These are phyloP conservation scores for Eugnorisma glareosa DNA, from an alignment of 2,888 invertebrate species.

Conservation along the genomic window DNA sequence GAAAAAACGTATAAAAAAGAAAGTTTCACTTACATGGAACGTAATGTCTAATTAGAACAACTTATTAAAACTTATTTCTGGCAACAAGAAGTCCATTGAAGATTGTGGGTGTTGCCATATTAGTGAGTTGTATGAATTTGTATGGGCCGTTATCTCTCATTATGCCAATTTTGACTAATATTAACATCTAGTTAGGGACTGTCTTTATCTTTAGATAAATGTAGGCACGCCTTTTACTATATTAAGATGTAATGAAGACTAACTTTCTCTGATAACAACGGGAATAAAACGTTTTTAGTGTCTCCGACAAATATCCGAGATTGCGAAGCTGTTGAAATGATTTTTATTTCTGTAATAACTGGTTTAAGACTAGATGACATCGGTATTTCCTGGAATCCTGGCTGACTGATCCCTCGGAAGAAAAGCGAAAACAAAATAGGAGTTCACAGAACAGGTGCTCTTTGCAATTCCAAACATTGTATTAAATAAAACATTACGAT, in stretches of 20 bases:
- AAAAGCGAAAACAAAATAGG: neutral
- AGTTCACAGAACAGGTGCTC: neutral
- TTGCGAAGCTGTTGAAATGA: neutral
- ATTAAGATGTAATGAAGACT: no score
- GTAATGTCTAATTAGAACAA: slow-evolving; percentile 36
- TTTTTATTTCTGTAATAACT: neutral
- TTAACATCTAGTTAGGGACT: slow-evolving; percentile 1
- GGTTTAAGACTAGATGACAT: neutral
- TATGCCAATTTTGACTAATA: slow-evolving; percentile 9
- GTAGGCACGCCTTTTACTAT: neutral
- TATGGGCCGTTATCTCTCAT: slow-evolving; percentile 10
- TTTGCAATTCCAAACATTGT: neutral
- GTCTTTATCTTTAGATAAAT: slow-evolving; percentile 7
- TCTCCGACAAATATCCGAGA: neutral
- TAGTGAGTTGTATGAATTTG: neutral
- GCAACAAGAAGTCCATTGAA: slow-evolving; percentile 3
- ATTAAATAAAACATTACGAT: no score
- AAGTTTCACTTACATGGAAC: slow-evolving; percentile 26
- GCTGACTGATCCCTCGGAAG: neutral
- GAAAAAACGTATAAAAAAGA: slow-evolving; percentile 36
- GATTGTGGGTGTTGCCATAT: slow-evolving; percentile 31
- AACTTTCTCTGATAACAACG: slow-evolving; percentile 4
- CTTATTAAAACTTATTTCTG: slow-evolving; percentile 38
- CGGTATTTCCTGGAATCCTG: neutral
- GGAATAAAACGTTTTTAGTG: no score